Percentiles rank a stretch among this genome's conserved stretches.
phyloP scores from a whole-genome alignment of 2,113 vertebrate species.

The Tyrannus savana region DNA sequence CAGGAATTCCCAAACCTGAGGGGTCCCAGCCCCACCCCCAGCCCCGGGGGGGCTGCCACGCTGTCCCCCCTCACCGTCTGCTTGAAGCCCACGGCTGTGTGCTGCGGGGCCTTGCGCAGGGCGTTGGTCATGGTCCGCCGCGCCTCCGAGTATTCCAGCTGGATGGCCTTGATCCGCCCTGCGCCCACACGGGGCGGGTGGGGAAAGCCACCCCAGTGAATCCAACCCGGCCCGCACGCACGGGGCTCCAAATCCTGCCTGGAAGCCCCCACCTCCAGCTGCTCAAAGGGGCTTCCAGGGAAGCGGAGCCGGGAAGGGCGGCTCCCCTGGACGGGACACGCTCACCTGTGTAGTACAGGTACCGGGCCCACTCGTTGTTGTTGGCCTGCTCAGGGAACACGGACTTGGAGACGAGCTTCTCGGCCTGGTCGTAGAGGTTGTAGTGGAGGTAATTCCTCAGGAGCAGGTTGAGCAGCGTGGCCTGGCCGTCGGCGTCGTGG shows the following conservation, averaged over 20 bases:
- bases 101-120: conserved; percentile 94
- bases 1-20: background rate
- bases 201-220: background rate
- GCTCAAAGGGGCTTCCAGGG: background rate
- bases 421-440: conserved; percentile 96
- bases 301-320: background rate
- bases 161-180: conserved; percentile 98
- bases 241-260: background rate
- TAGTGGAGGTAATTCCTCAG: conserved; percentile 96
- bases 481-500: conserved; percentile 93
- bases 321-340: background rate
- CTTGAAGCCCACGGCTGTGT: conserved; percentile 97
- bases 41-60: background rate
- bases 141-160: conserved; percentile 95
- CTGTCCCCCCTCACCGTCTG: conserved; percentile 83
- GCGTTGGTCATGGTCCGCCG: conserved; percentile 95
- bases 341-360: conserved; percentile 96
- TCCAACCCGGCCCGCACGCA: accelerated
- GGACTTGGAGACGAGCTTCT: conserved; percentile 96
- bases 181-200: background rate
- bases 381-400: conserved; percentile 96
- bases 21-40: background rate
- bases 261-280: background rate
- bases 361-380: conserved; percentile 99
- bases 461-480: conserved; percentile 93